Evolutionary conservation across 2,797 vertebrate genomes (phyloP).

Genomic region (Oceanodroma leucorhoa): DNA sequence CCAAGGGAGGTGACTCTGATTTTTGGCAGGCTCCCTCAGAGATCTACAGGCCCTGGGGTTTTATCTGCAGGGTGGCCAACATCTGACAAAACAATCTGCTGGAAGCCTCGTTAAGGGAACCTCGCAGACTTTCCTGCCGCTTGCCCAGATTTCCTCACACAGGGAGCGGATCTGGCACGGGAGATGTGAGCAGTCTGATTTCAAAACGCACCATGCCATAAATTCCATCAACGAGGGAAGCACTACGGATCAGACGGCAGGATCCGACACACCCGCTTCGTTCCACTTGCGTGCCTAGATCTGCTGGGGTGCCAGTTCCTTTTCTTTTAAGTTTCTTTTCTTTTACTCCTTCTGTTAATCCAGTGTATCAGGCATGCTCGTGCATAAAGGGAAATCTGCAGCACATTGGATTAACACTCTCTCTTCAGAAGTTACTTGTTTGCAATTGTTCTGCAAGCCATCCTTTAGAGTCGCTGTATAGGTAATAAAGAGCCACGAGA

Average conservation of each 20-base stretch:
- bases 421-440: neutral
- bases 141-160: neutral
- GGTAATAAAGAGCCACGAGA: conserved; percentile 8
- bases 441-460: neutral
- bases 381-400: neutral
- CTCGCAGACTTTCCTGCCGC: neutral
- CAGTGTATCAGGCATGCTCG: neutral
- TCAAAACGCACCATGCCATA: neutral
- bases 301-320: neutral
- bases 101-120: neutral
- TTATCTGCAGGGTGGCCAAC: neutral
- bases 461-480: accelerated
- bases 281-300: neutral
- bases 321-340: neutral
- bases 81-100: conserved; percentile 13
- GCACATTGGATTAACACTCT: too few relatives aligned
- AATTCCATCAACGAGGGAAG: neutral
- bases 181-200: neutral
- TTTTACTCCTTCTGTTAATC: neutral
- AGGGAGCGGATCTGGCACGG: neutral
- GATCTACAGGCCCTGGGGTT: neutral
- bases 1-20: neutral
- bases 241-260: accelerated
- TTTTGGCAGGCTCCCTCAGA: neutral
- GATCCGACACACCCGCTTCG: neutral